Evolutionary conservation across 2,113 vertebrate genomes (phyloP).

Genomic region (Hemicordylus capensis): DNA sequence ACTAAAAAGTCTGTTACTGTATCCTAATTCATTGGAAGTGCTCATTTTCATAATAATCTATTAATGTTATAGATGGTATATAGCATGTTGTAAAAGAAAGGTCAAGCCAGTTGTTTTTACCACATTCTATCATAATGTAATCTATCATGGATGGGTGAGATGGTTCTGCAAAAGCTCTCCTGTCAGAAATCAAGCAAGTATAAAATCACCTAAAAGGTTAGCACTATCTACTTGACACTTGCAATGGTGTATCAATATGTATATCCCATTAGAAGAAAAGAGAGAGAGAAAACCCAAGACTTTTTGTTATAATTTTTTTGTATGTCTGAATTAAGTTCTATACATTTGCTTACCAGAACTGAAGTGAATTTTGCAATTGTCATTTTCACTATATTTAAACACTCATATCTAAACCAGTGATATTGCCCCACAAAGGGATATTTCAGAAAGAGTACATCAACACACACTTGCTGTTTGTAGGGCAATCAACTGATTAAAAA

Average conservation of each 20-base stretch:
- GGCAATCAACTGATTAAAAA: background rate
- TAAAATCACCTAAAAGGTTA: conserved; percentile 19
- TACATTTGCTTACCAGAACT: background rate
- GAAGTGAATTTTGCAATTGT: background rate
- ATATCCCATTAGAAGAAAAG: background rate
- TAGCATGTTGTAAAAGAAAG: conserved; percentile 33
- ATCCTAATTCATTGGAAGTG: conserved; percentile 14
- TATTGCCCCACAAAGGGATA: background rate
- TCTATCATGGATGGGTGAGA: background rate
- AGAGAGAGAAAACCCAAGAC: background rate
- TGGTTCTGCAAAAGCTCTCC: background rate
- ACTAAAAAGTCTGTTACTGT: background rate
- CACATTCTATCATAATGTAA: background rate
- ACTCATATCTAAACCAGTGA: no score
- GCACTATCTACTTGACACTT: background rate
- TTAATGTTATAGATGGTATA: background rate
- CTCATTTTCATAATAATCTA: conserved; percentile 30
- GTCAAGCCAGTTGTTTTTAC: conserved; percentile 2
- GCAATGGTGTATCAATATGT: background rate
- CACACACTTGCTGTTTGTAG: background rate
- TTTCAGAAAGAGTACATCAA: no score
- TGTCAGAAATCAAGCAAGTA: background rate
- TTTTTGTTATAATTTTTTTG: no score
- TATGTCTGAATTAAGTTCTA: background rate
- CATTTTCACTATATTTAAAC: background rate